Conservation (phyloP, 2,113 vertebrate species). For the Oryzias curvinotus region DNA sequence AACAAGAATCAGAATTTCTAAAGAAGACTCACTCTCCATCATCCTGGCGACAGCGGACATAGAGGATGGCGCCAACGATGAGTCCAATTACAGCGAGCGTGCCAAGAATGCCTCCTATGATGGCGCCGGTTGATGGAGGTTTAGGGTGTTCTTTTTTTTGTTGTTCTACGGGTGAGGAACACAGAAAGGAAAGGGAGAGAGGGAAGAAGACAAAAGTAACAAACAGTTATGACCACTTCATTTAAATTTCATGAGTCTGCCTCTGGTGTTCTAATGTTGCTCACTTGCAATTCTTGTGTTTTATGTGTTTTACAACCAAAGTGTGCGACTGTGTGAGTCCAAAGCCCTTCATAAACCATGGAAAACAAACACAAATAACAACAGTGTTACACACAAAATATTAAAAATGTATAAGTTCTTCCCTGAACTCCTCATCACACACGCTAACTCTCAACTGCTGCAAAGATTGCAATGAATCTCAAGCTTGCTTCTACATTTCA, state of each 20-base stretch:
- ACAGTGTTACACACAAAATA: neutral
- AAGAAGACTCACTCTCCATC: constrained; percentile 78
- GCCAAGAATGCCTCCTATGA: constrained; percentile 82
- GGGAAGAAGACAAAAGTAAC: constrained; percentile 1
- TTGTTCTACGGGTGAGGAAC: constrained; percentile 49
- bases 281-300: constrained; percentile 14
- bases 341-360: constrained; percentile 25
- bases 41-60: constrained; percentile 72
- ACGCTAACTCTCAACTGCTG: neutral
- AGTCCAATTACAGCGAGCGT: constrained; percentile 73
- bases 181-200: neutral
- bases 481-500: constrained; percentile 39
- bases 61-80: constrained; percentile 66
- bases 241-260: constrained; percentile 11
- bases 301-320: constrained; percentile 20
- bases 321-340: constrained; percentile 2
- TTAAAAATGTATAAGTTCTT: constrained; percentile 13
- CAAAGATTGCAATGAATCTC: constrained; percentile 19
- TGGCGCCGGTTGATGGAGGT: constrained; percentile 70
- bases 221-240: constrained; percentile 12
- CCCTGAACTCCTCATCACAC: neutral
- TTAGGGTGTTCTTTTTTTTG: constrained; percentile 43
- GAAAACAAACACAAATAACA: neutral
- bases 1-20: constrained; percentile 4
- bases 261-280: constrained; percentile 8